Evolutionary conservation across 1,140 invertebrate species (phyloP).

Genomic region (Lepidurus couesii): DNA sequence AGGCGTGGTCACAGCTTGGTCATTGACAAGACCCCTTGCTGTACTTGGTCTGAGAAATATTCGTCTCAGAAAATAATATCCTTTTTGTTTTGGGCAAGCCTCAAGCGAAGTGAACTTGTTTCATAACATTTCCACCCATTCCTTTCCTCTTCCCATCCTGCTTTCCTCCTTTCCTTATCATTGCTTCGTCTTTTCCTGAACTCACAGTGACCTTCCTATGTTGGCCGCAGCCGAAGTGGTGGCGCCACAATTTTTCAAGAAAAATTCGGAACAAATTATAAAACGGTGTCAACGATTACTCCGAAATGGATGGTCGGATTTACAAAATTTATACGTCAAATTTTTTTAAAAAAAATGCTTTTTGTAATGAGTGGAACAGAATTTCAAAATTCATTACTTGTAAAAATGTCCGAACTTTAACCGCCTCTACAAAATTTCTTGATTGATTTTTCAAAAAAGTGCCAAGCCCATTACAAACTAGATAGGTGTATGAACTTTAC

Average conservation of each 20-base stretch:
- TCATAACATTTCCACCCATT: background rate
- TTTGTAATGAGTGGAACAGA: background rate
- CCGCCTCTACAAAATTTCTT: too few relatives aligned
- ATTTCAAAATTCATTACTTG: too few relatives aligned
- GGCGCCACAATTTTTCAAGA: too few relatives aligned
- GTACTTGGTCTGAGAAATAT: background rate
- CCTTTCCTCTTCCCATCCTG: background rate
- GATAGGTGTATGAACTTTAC: background rate
- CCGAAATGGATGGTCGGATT: background rate
- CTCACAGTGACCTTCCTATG: background rate
- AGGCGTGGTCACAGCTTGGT: too few relatives aligned
- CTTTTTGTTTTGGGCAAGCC: background rate
- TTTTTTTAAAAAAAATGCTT: background rate
- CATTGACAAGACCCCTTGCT: too few relatives aligned
- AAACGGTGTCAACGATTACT: background rate
- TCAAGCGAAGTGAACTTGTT: background rate
- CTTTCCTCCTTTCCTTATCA: background rate
- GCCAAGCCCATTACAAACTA: background rate
- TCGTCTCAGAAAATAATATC: background rate
- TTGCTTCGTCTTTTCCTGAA: background rate
- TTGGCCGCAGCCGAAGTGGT: background rate
- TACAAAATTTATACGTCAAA: background rate
- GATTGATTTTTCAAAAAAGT: background rate
- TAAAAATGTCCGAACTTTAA: too few relatives aligned
- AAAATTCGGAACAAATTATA: background rate